Percentiles rank a stretch among this genome's conserved stretches.
Evolutionary conservation across 2,113 vertebrate species (phyloP).

Genomic region (Ariopsis seemanni): DNA sequence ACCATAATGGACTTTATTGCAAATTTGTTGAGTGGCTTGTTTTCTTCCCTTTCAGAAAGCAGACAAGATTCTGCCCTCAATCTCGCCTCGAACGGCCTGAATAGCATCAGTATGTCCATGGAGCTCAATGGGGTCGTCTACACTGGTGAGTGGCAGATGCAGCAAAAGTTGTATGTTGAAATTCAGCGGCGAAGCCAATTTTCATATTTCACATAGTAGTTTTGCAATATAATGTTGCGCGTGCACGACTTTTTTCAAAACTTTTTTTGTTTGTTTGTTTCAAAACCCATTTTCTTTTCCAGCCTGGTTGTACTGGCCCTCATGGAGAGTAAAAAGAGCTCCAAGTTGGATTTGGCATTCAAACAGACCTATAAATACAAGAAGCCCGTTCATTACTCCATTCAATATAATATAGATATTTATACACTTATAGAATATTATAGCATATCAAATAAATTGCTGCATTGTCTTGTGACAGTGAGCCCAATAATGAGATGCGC

Average conservation of each 20-base stretch:
- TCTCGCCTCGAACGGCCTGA: constrained; percentile 78
- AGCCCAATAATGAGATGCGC: no score
- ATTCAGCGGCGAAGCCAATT: not conserved
- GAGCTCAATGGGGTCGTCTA: constrained; percentile 94
- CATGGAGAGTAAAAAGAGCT: not conserved
- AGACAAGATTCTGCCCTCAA: constrained; percentile 79
- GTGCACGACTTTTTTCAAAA: not conserved
- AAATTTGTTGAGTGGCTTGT: not conserved
- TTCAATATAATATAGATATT: not conserved
- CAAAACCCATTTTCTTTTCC: not conserved
- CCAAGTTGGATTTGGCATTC: not conserved
- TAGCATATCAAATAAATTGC: no score
- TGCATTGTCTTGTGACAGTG: no score
- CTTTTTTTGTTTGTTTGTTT: not conserved
- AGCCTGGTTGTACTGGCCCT: not conserved
- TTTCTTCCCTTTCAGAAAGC: constrained; percentile 65
- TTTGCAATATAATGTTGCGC: not conserved
- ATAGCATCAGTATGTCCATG: constrained; percentile 94
- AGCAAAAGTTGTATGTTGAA: not conserved
- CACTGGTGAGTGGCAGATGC: constrained; percentile 74
- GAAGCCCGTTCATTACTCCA: not conserved
- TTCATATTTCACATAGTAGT: not conserved
- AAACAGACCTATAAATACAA: not conserved
- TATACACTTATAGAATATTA: no score
- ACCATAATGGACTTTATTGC: not conserved